These are phyloP conservation scores for Toxostoma redivivum DNA, from an alignment of 2,113 vertebrate genomes.

Conservation along the genomic window DNA sequence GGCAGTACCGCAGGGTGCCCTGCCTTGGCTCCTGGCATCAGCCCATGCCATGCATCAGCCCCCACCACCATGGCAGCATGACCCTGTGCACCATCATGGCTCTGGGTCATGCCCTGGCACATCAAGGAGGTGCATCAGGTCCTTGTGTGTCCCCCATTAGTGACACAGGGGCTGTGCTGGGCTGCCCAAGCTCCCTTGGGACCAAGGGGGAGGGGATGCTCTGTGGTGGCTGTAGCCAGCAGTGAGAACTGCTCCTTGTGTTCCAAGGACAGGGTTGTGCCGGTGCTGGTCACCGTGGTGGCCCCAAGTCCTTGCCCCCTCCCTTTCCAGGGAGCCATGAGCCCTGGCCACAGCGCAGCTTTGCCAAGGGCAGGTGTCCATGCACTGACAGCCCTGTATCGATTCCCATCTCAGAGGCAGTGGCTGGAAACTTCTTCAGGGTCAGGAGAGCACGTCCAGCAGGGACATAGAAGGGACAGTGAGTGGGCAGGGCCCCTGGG, in stretches of 20 bases:
- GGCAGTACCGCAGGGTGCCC: neutral
- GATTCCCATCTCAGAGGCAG: neutral
- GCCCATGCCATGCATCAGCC: rapidly evolving
- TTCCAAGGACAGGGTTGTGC: rapidly evolving
- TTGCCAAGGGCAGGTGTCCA: neutral
- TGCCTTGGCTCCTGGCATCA: rapidly evolving
- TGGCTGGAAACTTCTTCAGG: neutral
- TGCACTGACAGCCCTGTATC: neutral
- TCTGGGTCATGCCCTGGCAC: rapidly evolving
- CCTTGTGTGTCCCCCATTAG: rapidly evolving
- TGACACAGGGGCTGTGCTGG: neutral
- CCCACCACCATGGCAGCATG: rapidly evolving
- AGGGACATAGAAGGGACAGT: neutral
- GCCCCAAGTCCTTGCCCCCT: neutral
- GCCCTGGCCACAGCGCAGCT: neutral
- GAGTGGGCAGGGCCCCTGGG: neutral
- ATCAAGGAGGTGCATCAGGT: neutral
- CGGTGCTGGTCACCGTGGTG: neutral
- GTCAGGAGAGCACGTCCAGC: neutral
- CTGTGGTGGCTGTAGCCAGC: neutral
- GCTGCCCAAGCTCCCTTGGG: rapidly evolving
- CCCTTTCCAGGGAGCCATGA: neutral
- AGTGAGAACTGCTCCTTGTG: rapidly evolving
- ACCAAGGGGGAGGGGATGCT: neutral
- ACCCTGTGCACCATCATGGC: rapidly evolving